A percentile compares a stretch with the other conserved stretches of the same genome.
phyloP scores from a whole-genome alignment of 1,140 invertebrate genomes.

The Micrasema minimum region DNA sequence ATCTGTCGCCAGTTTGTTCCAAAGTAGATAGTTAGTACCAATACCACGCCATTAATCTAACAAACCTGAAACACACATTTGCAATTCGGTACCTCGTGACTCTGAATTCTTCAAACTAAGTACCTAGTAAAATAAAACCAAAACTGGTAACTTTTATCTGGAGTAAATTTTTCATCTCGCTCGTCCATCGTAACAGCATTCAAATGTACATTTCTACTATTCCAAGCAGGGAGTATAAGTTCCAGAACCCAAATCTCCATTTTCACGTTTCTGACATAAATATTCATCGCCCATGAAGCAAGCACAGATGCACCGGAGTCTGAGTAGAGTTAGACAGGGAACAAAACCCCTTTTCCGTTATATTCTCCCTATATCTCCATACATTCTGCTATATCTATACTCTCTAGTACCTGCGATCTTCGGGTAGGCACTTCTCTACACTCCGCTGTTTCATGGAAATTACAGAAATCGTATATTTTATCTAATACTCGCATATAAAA shows the following conservation, averaged over 20 bases:
- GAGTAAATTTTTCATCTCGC: conserved; percentile 17
- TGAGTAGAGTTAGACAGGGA: background rate
- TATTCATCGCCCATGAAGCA: conserved; percentile 41
- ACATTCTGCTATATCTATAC: background rate
- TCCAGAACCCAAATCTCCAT: conserved; percentile 45
- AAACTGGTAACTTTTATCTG: background rate
- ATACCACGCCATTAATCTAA: too few relatives aligned
- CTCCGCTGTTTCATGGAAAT: conserved; percentile 10
- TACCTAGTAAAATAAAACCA: conserved; percentile 5
- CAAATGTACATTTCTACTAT: conserved; percentile 25
- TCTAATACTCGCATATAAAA: too few relatives aligned
- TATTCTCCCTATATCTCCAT: background rate
- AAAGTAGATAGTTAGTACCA: too few relatives aligned
- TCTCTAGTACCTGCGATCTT: background rate
- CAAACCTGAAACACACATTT: too few relatives aligned
- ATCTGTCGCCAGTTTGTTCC: too few relatives aligned
- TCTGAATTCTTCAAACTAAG: too few relatives aligned
- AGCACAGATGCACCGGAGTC: conserved; percentile 29
- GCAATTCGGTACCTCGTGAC: too few relatives aligned
- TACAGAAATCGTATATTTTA: conserved; percentile 4
- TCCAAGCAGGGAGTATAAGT: conserved; percentile 34
- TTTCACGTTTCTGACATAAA: conserved; percentile 46
- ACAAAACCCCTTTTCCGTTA: background rate
- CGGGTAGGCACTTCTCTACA: too few relatives aligned
- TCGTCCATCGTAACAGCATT: conserved; percentile 22